A percentile compares a stretch with the other conserved stretches of the same genome.
Conservation (phyloP, 2,797 vertebrate genomes). For the Psittacula derbiana region DNA sequence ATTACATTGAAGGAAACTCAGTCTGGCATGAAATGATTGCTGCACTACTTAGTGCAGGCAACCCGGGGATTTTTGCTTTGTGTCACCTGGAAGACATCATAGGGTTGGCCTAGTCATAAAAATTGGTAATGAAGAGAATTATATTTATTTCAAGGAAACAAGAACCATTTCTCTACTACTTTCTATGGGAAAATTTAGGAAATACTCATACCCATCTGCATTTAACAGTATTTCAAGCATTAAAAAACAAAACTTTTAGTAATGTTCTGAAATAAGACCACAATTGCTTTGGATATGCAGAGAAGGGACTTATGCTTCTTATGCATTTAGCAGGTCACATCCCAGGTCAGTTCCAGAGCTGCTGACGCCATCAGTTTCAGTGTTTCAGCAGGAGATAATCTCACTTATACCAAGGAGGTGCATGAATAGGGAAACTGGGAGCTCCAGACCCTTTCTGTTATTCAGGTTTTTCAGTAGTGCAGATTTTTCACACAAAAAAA, state of each 20-base stretch:
- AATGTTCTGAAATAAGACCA: not conserved
- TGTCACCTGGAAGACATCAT: not conserved
- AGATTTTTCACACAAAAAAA: not conserved
- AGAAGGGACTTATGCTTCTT: not conserved
- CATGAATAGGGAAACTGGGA: not conserved
- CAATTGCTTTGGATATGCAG: not conserved
- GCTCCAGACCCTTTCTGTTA: not conserved
- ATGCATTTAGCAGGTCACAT: not conserved
- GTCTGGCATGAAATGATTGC: not conserved
- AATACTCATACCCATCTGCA: not conserved
- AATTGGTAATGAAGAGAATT: not conserved
- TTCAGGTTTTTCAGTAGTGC: not conserved
- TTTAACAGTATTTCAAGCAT: not conserved
- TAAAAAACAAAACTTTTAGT: not conserved
- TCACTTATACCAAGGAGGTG: not conserved
- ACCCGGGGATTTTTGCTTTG: not conserved
- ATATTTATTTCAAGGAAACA: not conserved
- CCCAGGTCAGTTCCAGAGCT: not conserved
- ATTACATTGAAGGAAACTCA: not conserved
- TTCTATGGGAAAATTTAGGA: not conserved
- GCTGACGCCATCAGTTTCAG: rapidly evolving
- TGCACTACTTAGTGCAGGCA: not conserved
- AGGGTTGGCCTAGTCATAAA: not conserved
- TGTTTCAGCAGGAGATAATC: not conserved
- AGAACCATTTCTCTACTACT: not conserved